Evolutionary conservation across 2,888 invertebrate genomes (phyloP).

Genomic region (Tetragonula carbonaria): DNA sequence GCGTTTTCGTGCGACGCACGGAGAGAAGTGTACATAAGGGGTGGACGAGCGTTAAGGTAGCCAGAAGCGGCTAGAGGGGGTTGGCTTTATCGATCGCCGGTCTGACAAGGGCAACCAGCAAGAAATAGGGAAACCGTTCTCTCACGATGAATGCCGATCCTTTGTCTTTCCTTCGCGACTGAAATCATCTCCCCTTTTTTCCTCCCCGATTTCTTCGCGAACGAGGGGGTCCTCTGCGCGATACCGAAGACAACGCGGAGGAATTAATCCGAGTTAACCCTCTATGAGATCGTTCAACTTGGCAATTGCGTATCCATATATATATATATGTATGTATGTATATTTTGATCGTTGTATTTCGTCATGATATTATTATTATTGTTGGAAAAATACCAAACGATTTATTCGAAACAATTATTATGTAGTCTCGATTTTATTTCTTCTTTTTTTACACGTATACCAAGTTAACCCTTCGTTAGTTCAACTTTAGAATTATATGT

Average conservation of each 20-base stretch:
- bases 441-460: too few relatives aligned
- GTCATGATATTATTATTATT: too few relatives aligned
- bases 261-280: slow-evolving; percentile 12
- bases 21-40: slow-evolving; percentile 55
- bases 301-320: too few relatives aligned
- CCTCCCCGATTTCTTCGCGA: background rate
- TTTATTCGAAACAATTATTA: too few relatives aligned
- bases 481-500: too few relatives aligned
- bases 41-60: slow-evolving; percentile 63
- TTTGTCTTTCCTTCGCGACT: slow-evolving; percentile 59
- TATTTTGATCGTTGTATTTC: too few relatives aligned
- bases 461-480: too few relatives aligned
- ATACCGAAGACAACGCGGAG: background rate
- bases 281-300: too few relatives aligned
- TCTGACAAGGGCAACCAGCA: slow-evolving; percentile 72
- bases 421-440: too few relatives aligned
- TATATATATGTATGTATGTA: too few relatives aligned
- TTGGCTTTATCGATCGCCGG: slow-evolving; percentile 70
- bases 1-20: slow-evolving; percentile 33
- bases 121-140: slow-evolving; percentile 73
- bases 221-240: background rate
- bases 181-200: slow-evolving; percentile 20
- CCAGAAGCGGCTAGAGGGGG: slow-evolving; percentile 50
- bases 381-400: too few relatives aligned
- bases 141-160: slow-evolving; percentile 66